Conservation (phyloP, 2,113 vertebrate species). For the Cygnus buccinator region DNA sequence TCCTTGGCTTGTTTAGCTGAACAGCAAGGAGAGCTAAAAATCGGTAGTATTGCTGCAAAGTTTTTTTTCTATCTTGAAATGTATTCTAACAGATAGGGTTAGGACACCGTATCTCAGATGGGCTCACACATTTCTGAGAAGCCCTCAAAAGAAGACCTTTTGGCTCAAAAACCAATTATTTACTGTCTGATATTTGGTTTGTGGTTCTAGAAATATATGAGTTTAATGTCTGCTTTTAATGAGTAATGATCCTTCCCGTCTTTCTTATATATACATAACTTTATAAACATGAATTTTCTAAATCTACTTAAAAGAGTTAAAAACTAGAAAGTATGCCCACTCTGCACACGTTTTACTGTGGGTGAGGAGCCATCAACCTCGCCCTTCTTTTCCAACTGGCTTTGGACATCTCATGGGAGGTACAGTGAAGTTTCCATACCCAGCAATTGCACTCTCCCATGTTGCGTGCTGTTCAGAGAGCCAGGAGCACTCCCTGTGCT, state of each 20-base stretch:
- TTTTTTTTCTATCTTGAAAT: background rate
- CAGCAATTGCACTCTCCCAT: background rate
- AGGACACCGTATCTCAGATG: background rate
- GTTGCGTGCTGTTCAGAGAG: background rate
- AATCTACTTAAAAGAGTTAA: background rate
- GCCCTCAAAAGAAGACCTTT: background rate
- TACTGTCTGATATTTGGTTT: background rate
- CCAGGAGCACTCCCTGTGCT: background rate
- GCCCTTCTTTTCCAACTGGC: background rate
- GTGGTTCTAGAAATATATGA: background rate
- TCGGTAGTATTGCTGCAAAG: background rate
- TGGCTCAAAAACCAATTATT: background rate
- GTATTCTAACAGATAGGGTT: background rate
- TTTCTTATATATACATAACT: background rate
- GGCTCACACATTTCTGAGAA: background rate
- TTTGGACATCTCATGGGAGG: background rate
- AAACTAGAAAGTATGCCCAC: background rate
- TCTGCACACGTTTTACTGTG: accelerated
- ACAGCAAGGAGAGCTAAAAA: background rate
- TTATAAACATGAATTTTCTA: constrained; percentile 22
- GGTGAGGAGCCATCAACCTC: background rate
- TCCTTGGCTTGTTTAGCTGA: background rate
- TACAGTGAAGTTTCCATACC: background rate
- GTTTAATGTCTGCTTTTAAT: constrained; percentile 33
- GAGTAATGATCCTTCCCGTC: background rate